Base-by-base conservation (phyloP, 92 coral and sea anemone genomes). In the Pocillopora grandis region DNA sequence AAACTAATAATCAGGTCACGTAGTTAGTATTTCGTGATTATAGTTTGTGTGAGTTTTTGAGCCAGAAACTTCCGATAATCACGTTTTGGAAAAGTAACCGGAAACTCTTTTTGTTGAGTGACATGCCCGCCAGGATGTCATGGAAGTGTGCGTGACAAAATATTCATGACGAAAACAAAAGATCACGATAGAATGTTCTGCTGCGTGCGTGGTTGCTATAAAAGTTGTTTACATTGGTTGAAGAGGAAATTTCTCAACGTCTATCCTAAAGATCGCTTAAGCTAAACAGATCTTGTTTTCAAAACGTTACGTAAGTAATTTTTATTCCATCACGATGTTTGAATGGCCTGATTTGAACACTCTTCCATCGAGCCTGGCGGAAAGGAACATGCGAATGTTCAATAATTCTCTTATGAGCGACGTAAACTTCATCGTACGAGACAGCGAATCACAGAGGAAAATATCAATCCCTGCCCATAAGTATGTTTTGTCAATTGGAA, bases 401-500 rank as follows among this genome's bases (percentile, higher is more conserved):
- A 84, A 84, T 37, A 84, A 84, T 66, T 56, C 83, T 23, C 62
- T 84, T 0, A 84, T 84, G 82, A 84, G 88, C 77, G 88, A 84
- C 48, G 56, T 84, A 59, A 58, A 76, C 12, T 84, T 84, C 66
- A 66, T 84, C 82, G 88, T 84, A 9, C 35, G 59, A 48, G 82
- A 84, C 36, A 77, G 59, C 11, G 77, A 67, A 58, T 76, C 76
- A 5, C 83, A 42, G 69, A 57, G 78, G 57, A 55, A 56, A 17
- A 60, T 66, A 20, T 58, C 83, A 14, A 77, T 84, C 58, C 88
- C 88, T 66, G 88, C 88, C 56, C 88, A 84, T 83, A 84, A 84
- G 82, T 84, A 84, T 58, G 83, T 84, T 6, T 27, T 92, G 7
- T 84, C 93, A 10, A 87, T 90, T 31, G 91, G 93, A 15, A 92